These are phyloP conservation scores for Mesorhabditis belari DNA, from an alignment of 2,888 invertebrate species.

Conservation along the genomic window DNA sequence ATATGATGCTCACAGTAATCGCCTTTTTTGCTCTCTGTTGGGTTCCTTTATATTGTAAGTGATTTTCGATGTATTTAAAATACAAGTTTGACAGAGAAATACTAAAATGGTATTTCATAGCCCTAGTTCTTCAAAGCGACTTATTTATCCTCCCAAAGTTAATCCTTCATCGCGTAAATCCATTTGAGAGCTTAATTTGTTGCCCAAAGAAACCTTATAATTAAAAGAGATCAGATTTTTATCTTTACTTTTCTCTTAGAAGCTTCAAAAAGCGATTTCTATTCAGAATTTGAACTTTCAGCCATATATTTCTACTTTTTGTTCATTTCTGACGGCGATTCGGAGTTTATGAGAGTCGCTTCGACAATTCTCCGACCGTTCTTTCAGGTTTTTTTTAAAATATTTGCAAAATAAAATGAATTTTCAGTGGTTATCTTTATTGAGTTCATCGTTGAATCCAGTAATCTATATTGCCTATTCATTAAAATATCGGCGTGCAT, in stretches of 20 bases:
- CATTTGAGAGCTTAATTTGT: no score
- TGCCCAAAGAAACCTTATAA: no score
- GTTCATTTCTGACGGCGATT: constrained; percentile 37
- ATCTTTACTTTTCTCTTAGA: no score
- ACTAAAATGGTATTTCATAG: no score
- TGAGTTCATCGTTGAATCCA: constrained; percentile 49
- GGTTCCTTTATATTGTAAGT: constrained; percentile 47
- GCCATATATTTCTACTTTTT: constrained; percentile 47
- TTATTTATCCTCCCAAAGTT: no score
- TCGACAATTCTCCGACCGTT: constrained; percentile 16
- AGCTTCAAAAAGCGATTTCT: no score
- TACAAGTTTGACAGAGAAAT: no score
- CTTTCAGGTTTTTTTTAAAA: not conserved
- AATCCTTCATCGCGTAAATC: no score
- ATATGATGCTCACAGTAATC: constrained; percentile 53
- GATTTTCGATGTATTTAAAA: not conserved
- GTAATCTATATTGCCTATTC: constrained; percentile 50
- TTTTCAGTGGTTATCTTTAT: constrained; percentile 50
- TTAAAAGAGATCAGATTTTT: no score
- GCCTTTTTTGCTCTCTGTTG: constrained; percentile 50
- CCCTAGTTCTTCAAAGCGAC: no score
- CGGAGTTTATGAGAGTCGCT: constrained; percentile 26
- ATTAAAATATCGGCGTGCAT: constrained; percentile 49
- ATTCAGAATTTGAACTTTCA: constrained; percentile 11
- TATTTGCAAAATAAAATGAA: not conserved